phyloP scores from a whole-genome alignment of 2,888 invertebrate genomes.

The Dusona sp. region DNA sequence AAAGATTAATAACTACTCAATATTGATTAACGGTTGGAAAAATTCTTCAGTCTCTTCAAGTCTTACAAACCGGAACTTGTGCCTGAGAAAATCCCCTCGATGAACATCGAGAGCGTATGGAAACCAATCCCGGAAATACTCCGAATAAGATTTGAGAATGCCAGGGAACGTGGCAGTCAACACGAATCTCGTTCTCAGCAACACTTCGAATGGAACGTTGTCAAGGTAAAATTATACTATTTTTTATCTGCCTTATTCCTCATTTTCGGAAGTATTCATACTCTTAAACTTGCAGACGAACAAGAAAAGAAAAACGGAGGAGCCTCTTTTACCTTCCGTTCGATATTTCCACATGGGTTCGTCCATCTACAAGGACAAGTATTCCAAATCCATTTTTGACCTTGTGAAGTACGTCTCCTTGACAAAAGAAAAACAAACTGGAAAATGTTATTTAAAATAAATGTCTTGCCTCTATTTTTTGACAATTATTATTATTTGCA shows the following conservation, averaged over 20 bases:
- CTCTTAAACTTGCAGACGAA: slow-evolving; percentile 25
- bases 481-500: slow-evolving; percentile 64
- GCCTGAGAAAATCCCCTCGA: slow-evolving; percentile 80
- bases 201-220: slow-evolving; percentile 75
- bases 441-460: neutral
- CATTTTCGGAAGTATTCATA: neutral
- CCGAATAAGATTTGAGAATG: slow-evolving; percentile 76
- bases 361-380: slow-evolving; percentile 75
- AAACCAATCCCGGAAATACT: slow-evolving; percentile 78
- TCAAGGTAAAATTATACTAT: slow-evolving; percentile 51
- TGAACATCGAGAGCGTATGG: slow-evolving; percentile 82
- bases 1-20: neutral
- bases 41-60: slow-evolving; percentile 78
- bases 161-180: slow-evolving; percentile 73
- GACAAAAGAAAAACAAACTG: neutral
- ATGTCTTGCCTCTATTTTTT: slow-evolving; percentile 1
- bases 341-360: slow-evolving; percentile 81
- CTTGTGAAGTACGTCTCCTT: slow-evolving; percentile 72
- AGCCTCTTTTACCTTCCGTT: slow-evolving; percentile 78
- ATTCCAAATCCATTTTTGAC: slow-evolving; percentile 80
- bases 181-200: slow-evolving; percentile 58
- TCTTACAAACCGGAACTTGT: slow-evolving; percentile 83
- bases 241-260: neutral
- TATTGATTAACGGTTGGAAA: neutral
- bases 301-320: slow-evolving; percentile 62